phyloP scores from a whole-genome alignment of 2,113 vertebrate species.

The Fukomys damarensis region DNA sequence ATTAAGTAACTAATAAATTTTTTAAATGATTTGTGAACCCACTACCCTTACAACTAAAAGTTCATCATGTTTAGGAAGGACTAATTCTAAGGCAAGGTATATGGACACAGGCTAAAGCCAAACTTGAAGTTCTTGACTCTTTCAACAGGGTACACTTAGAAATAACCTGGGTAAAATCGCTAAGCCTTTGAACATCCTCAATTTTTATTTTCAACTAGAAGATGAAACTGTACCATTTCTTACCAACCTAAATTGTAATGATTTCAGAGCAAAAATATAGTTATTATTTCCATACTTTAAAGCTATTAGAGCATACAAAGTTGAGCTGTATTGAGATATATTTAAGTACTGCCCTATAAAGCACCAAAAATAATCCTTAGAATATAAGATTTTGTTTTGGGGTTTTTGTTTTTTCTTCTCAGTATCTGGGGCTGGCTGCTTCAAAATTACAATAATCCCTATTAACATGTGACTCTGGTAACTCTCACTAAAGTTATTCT shows the following conservation, averaged over 20 bases:
- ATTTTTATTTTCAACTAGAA: constrained; percentile 7
- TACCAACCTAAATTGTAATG: background rate
- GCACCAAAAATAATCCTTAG: background rate
- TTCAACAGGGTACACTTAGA: background rate
- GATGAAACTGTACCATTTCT: background rate
- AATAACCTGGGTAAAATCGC: background rate
- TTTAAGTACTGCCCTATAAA: background rate
- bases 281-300: background rate
- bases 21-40: background rate
- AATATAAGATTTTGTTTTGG: background rate
- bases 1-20: background rate
- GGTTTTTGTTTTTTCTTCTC: background rate
- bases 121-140: background rate
- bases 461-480: background rate
- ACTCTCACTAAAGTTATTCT: background rate
- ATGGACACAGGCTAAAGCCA: background rate
- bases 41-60: background rate
- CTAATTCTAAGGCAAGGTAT: background rate
- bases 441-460: background rate
- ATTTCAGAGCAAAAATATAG: background rate
- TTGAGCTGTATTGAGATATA: background rate
- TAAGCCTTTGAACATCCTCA: background rate
- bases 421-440: background rate
- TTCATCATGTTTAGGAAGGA: background rate
- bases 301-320: background rate